These are phyloP conservation scores for Euclidia mi DNA, from an alignment of 2,888 invertebrate genomes.

Conservation along the genomic window DNA sequence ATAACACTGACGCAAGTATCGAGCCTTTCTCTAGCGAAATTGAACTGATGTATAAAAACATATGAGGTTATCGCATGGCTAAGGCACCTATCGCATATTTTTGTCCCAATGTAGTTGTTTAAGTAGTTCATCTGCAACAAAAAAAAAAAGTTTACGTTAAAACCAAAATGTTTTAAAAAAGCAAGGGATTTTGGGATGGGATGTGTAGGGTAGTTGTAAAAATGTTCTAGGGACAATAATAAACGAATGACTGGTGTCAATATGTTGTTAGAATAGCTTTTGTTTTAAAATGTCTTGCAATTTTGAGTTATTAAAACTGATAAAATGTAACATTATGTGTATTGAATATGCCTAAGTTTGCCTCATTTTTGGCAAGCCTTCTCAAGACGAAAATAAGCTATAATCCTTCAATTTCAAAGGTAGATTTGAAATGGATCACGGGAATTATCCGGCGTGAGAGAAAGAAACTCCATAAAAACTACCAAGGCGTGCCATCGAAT, in stretches of 20 bases:
- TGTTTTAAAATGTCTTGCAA: too few relatives aligned
- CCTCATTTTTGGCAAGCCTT: too few relatives aligned
- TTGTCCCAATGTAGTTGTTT: constrained; percentile 74
- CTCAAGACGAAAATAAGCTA: too few relatives aligned
- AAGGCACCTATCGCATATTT: constrained; percentile 82
- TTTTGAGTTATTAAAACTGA: too few relatives aligned
- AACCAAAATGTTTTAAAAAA: constrained; percentile 23
- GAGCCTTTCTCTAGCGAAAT: constrained; percentile 72
- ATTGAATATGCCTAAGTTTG: too few relatives aligned
- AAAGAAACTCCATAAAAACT: too few relatives aligned
- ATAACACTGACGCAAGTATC: constrained; percentile 72
- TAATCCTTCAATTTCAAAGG: too few relatives aligned
- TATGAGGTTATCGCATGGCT: constrained; percentile 76
- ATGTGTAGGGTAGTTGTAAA: constrained; percentile 1
- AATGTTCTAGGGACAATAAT: constrained; percentile 22
- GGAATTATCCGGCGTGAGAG: too few relatives aligned
- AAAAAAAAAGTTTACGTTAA: constrained; percentile 54
- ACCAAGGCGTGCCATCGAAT: too few relatives aligned
- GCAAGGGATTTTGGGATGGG: constrained; percentile 5
- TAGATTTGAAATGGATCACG: too few relatives aligned
- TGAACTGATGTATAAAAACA: constrained; percentile 72
- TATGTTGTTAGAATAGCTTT: too few relatives aligned
- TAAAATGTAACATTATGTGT: too few relatives aligned
- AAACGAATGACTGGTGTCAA: constrained; percentile 2
- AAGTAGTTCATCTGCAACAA: constrained; percentile 80